A percentile compares a stretch with the other conserved stretches of the same genome.
phyloP scores from a whole-genome alignment of 2,888 invertebrate species.

The Agrilus cyanescens region DNA sequence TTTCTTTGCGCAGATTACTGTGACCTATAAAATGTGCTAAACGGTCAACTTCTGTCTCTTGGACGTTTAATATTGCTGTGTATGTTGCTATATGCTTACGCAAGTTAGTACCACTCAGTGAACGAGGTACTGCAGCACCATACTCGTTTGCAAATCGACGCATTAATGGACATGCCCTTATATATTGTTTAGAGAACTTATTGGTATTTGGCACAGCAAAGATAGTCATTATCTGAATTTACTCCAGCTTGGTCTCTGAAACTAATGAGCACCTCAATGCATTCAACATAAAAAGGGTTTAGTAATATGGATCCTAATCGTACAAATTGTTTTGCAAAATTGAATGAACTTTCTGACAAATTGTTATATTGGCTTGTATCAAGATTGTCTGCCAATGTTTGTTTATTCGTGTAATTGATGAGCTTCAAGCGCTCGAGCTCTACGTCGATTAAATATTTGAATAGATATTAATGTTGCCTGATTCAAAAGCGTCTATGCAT shows the following conservation, averaged over 20 bases:
- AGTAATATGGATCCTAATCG: conserved; percentile 5
- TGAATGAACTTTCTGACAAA: background rate
- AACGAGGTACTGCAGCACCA: conserved; percentile 15
- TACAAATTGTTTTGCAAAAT: conserved; percentile 4
- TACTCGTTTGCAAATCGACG: conserved; percentile 16
- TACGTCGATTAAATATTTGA: conserved; percentile 13
- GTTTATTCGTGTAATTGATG: conserved; percentile 7
- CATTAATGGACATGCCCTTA: conserved; percentile 18
- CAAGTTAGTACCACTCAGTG: conserved; percentile 16
- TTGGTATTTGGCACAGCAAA: conserved; percentile 1
- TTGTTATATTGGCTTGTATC: conserved; percentile 4
- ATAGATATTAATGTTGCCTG: conserved; percentile 10
- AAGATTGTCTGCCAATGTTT: conserved; percentile 5
- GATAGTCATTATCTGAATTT: conserved; percentile 5
- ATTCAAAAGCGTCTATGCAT: conserved; percentile 8
- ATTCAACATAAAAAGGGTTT: conserved; percentile 3
- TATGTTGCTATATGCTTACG: conserved; percentile 21
- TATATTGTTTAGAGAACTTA: conserved; percentile 5
- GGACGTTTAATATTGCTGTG: conserved; percentile 16
- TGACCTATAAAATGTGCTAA: conserved; percentile 21
- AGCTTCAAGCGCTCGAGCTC: conserved; percentile 13
- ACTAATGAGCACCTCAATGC: conserved; percentile 10
- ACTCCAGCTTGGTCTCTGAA: conserved; percentile 7
- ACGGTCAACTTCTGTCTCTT: conserved; percentile 16
- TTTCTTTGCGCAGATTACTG: too few relatives aligned